Conservation (phyloP, 2,113 vertebrate genomes). For the Stigmatopora nigra region DNA sequence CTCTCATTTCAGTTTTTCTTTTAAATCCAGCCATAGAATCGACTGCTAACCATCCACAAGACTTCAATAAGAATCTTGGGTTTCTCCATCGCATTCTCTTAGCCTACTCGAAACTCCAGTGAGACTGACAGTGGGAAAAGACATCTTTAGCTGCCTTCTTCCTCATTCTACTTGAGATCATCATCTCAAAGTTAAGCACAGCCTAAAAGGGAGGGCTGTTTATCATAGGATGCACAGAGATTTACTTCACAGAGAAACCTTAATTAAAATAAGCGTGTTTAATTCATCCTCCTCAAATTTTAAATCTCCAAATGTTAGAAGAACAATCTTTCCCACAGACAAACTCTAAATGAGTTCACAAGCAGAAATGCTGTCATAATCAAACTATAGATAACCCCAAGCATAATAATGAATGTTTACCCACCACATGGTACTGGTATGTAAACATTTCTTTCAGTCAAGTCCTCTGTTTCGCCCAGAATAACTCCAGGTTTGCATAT, state of each 20-base stretch:
- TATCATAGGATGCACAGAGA: slow-evolving; percentile 38
- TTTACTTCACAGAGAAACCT: neutral
- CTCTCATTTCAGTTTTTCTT: neutral
- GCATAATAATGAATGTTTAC: slow-evolving; percentile 18
- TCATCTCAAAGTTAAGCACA: slow-evolving; percentile 37
- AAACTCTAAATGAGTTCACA: neutral
- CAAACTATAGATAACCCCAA: slow-evolving; percentile 5
- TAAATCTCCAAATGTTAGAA: neutral
- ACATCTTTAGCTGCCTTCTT: slow-evolving; percentile 37
- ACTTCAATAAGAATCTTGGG: neutral
- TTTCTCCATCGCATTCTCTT: slow-evolving; percentile 26
- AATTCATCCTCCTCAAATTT: neutral
- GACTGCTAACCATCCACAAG: slow-evolving; percentile 18
- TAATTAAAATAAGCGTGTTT: neutral
- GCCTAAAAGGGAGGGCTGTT: slow-evolving; percentile 47
- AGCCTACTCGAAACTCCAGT: slow-evolving; percentile 34
- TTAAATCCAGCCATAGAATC: neutral
- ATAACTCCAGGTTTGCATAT: slow-evolving; percentile 29
- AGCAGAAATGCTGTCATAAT: slow-evolving; percentile 1
- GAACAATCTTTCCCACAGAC: neutral
- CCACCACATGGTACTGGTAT: neutral
- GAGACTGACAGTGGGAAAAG: slow-evolving; percentile 41
- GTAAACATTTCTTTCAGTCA: slow-evolving; percentile 25
- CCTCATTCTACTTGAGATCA: slow-evolving; percentile 56
- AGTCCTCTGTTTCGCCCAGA: slow-evolving; percentile 6